Base-by-base conservation (phyloP, 2,797 vertebrate species). In the Salmo trutta region DNA sequence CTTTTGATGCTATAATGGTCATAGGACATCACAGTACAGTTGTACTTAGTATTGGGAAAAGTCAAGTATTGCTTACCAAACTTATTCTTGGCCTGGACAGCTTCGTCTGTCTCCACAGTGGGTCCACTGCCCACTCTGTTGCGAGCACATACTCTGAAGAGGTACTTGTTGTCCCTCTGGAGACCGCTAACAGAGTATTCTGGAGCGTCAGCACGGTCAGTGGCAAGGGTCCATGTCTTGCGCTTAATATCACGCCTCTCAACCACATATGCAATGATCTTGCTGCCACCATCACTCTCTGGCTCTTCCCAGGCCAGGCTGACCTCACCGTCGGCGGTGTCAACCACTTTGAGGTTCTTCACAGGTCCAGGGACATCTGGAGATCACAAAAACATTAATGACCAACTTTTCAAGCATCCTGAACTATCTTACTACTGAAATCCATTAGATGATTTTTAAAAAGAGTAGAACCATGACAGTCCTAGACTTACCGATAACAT, bases 281-380 rank as follows among this genome's bases (percentile, higher is more conserved):
- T 99, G 91, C 96, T 98, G 69, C 98, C 98, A 0, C 98, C 98
- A 59, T 99, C 98, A 15, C 92, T 96, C 90, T 98, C 95, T 7
- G 98, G 98, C 84, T 99, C 98, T 81, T 99, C 97, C 98, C 98
- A 99, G 65, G 96, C 96, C 2, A 99, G 93, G 83, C 98, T 96
- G 74, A 99, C 96, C 92, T 99, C 98, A n/a, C 97, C 96, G 68
- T 99, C 97, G 1, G 95, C 94, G 0, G 95, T 99, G 91, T 99
- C 98, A 1, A 95, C 93, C 79, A 99, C 96, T 86, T 96, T 93
- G 82, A 99, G 91, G 88, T 97, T 96, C 91, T 97, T 97, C 51
- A 99, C 94, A 4, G 97, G 96, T 62, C 97, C 98, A 0, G 98
- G 98, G 66, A 99, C 96, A 84, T 99, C 98, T 99, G 76, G 19